Percentiles rank a stretch among this genome's conserved stretches.
phyloP scores from a whole-genome alignment of 2,113 vertebrate genomes.

The Sigmodon hispidus region DNA sequence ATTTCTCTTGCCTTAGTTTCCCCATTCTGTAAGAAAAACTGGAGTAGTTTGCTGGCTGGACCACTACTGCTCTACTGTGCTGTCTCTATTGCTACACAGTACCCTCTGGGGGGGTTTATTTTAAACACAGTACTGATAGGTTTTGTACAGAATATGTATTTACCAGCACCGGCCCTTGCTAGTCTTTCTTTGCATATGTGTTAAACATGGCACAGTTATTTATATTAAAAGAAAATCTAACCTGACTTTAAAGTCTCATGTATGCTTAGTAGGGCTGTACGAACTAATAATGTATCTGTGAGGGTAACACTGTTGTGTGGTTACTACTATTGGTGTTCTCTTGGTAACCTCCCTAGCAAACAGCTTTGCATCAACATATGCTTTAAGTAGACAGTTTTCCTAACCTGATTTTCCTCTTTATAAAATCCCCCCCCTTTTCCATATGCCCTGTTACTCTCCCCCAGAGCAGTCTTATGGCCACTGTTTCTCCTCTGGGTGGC shows the following conservation, averaged over 20 bases:
- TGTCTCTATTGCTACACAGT: not conserved
- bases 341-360: not conserved
- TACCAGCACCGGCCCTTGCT: not conserved
- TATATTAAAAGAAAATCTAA: conserved; percentile 36
- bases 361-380: conserved; percentile 1
- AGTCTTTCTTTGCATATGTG: not conserved
- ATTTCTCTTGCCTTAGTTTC: not conserved
- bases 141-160: not conserved
- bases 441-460: conserved; percentile 44
- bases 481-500: conserved; percentile 72
- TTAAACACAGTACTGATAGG: not conserved
- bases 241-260: not conserved
- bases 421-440: not conserved
- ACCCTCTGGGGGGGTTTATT: not conserved
- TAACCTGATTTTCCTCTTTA: not conserved
- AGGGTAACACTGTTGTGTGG: not conserved
- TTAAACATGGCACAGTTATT: conserved; percentile 49
- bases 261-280: conserved; percentile 9
- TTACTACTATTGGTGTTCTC: not conserved
- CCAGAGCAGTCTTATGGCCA: conserved; percentile 63
- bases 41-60: not conserved
- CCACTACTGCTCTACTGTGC: not conserved
- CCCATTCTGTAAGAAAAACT: not conserved
- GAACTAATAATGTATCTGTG: conserved; percentile 61
- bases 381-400: not conserved